Percentiles rank a stretch among this genome's conserved stretches.
phyloP scores from a whole-genome alignment of 2,888 invertebrate species.

The Cynaeus angustus region DNA sequence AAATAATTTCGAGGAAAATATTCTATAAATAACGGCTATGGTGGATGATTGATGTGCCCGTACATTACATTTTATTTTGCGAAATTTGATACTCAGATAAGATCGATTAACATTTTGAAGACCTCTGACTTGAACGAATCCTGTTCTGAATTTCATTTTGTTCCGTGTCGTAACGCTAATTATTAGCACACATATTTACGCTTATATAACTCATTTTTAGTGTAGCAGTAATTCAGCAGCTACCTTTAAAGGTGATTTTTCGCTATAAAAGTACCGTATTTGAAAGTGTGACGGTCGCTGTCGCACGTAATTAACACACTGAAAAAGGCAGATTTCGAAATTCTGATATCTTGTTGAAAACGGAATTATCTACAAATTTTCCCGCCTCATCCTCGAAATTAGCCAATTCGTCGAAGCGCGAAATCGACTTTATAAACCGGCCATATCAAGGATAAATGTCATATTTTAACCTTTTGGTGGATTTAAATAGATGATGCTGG shows the following conservation, averaged over 20 bases:
- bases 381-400: too few relatives aligned
- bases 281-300: constrained; percentile 14
- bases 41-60: constrained; percentile 29
- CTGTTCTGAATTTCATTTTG: background rate
- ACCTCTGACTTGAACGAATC: background rate
- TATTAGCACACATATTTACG: constrained; percentile 8
- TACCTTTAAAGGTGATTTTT: constrained; percentile 27
- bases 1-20: constrained; percentile 31
- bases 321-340: constrained; percentile 13
- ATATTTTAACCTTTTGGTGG: constrained; percentile 33
- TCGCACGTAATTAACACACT: constrained; percentile 15
- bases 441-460: constrained; percentile 45
- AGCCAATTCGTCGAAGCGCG: constrained; percentile 16
- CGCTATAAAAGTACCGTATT: constrained; percentile 22
- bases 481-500: constrained; percentile 15
- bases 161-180: background rate
- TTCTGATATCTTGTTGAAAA: background rate
- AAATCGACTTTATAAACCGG: constrained; percentile 39
- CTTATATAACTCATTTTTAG: background rate
- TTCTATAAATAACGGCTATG: constrained; percentile 29
- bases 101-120: background rate
- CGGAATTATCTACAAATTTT: background rate
- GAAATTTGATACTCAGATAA: constrained; percentile 16
- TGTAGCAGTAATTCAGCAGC: background rate
- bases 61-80: constrained; percentile 13